Evolutionary conservation across 2,113 vertebrate species (phyloP).

Genomic region (Channa maculata): DNA sequence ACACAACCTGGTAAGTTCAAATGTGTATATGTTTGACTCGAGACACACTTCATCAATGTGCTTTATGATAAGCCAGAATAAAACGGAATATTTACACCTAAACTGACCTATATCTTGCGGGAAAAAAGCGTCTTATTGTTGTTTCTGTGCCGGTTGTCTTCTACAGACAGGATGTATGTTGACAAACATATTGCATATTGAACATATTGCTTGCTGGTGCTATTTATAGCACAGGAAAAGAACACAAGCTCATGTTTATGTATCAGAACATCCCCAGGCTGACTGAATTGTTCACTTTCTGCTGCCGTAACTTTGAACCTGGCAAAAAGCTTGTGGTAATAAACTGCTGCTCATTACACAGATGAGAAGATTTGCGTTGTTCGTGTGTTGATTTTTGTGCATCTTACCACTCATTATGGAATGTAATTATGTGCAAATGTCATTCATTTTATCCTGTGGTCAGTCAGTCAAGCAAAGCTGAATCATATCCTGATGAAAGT

Average conservation of each 20-base stretch:
- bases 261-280: conserved; percentile 55
- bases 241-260: conserved; percentile 73
- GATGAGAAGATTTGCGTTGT: conserved; percentile 21
- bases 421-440: conserved; percentile 38
- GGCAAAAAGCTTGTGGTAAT: conserved; percentile 32
- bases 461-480: conserved; percentile 26
- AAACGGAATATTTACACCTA: neutral
- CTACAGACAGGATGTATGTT: conserved; percentile 15
- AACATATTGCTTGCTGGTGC: conserved; percentile 36
- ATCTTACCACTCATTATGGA: neutral
- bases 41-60: neutral
- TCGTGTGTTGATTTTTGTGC: conserved; percentile 26
- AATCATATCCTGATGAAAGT: conserved; percentile 44
- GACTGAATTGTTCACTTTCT: conserved; percentile 46
- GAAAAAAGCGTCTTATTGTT: neutral
- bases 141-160: conserved; percentile 5
- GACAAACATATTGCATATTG: conserved; percentile 48
- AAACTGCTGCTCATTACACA: conserved; percentile 50
- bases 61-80: neutral
- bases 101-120: neutral
- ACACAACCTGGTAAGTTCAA: conserved; percentile 84
- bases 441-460: conserved; percentile 32
- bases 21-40: neutral
- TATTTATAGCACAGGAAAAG: conserved; percentile 62
- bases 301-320: conserved; percentile 48